Evolutionary conservation across 1,140 invertebrate species (phyloP).

Genomic region (Drosophila tani): DNA sequence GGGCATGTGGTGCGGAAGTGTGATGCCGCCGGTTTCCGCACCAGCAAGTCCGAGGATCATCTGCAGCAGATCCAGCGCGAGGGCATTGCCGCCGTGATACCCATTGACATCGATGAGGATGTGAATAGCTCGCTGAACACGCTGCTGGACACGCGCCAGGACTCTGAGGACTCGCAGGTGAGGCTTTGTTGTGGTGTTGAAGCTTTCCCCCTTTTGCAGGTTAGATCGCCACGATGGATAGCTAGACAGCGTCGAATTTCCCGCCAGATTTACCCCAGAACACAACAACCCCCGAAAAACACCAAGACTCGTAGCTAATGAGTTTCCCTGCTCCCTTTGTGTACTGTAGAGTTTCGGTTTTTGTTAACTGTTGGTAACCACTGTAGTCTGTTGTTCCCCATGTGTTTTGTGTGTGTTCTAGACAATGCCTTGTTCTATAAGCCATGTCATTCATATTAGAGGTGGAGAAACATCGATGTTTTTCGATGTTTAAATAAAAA

Average conservation of each 20-base stretch:
- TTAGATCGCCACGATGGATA: conserved; percentile 1
- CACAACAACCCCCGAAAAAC: conserved; percentile 12
- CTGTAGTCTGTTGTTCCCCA: conserved; percentile 36
- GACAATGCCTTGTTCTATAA: conserved; percentile 48
- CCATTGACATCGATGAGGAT: conserved; percentile 96
- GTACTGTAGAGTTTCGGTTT: conserved; percentile 46
- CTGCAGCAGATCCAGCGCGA: conserved; percentile 88
- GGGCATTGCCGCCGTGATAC: conserved; percentile 88
- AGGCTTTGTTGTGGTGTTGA: conserved; percentile 14
- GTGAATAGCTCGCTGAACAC: conserved; percentile 96
- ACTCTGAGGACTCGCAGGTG: conserved; percentile 86
- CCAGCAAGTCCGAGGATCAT: conserved; percentile 94
- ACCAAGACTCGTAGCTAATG: conserved; percentile 34
- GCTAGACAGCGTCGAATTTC: conserved; percentile 30
- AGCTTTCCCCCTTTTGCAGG: conserved; percentile 8
- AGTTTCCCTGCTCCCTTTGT: conserved; percentile 30
- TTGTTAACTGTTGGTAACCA: conserved; percentile 41
- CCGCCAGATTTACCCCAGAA: conserved; percentile 35
- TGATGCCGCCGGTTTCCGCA: conserved; percentile 87
- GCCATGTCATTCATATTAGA: conserved; percentile 6
- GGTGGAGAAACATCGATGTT: no score
- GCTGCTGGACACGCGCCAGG: conserved; percentile 92
- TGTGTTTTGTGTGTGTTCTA: conserved; percentile 43
- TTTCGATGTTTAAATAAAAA: no score
- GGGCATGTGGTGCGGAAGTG: conserved; percentile 79